Conservation (phyloP, 2,888 invertebrate genomes). For the Iphiclides podalirius region DNA sequence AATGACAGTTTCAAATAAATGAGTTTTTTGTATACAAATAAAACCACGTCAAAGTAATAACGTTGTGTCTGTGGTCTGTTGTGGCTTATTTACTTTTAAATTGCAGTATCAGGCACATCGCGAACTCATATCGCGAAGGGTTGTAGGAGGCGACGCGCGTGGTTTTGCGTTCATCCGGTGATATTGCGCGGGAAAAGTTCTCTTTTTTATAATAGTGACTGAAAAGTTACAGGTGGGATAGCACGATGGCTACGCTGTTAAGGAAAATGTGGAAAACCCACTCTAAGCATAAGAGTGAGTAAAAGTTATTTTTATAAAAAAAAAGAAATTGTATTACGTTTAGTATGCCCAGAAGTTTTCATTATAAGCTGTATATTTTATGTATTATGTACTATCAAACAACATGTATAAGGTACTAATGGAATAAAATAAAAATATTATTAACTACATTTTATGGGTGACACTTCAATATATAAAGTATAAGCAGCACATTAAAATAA, state of each 20-base stretch:
- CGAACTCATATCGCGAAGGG: constrained; percentile 44
- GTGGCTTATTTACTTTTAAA: constrained; percentile 7
- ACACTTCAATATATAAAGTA: no score
- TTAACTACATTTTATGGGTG: no score
- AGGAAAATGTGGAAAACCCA: constrained; percentile 84
- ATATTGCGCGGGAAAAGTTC: constrained; percentile 55
- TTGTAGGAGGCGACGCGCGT: constrained; percentile 35
- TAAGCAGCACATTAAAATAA: no score
- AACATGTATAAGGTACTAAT: no score
- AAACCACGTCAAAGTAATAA: constrained; percentile 3
- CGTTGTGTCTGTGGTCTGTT: neutral
- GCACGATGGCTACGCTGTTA: constrained; percentile 79
- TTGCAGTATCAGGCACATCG: constrained; percentile 25
- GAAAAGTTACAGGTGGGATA: constrained; percentile 13
- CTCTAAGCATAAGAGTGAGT: constrained; percentile 85
- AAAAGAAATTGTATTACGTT: neutral
- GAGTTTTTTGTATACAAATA: neutral
- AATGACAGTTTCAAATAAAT: no score
- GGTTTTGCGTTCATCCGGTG: constrained; percentile 41
- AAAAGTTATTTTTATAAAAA: neutral
- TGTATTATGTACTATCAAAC: no score
- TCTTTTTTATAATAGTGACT: constrained; percentile 25
- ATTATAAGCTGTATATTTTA: no score
- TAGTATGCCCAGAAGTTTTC: no score
- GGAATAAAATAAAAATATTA: no score